Evolutionary conservation across 2,113 vertebrate species (phyloP), one percentile per base, ranked within the genome.

Genomic region (Emydocephalus ijimae): DNA sequence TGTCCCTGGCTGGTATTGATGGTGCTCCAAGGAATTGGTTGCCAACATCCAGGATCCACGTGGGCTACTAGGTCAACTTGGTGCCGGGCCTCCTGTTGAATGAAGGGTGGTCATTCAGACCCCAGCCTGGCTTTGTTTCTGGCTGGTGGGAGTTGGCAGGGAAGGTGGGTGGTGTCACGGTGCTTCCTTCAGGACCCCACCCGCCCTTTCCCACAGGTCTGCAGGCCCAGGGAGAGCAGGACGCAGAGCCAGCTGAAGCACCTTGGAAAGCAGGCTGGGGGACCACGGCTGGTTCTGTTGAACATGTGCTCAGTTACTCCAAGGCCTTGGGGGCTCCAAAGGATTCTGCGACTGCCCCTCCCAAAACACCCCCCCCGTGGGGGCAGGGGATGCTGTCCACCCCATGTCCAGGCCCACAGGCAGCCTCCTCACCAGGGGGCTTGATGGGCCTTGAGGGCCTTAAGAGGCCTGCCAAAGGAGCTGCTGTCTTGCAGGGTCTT

Each of bases 261-360:
- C 96, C 95, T 96, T 97, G 95, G 97, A 97, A 97, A 96, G 96
- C 21, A 94, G 87, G 69, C 93, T 97, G 96, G 93, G 97, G 97
- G 96, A 97, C 97, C 97, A 95, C 96, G 97, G 96, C 95, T 54
- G 90, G 95, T 96, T 95, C 94, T 91, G 96, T 96, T 96, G 97
- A 96, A 96, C 97, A 96, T 96, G 98, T 98, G 97, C 97, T 97
- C 98, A 96, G 95, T 97, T 97, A 96, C 91, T 97, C 96, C 91
- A 96, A 95, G 94, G 91, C 96, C 96, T 69, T 34, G 43, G 20
- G 95, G 95, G 96, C 54, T 96, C 96, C 89, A 94, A 96, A 94
- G 96, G 90, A 97, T 96, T 93, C 94, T 94, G 91, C 43, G 92
- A 91, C 90, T 4, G 91, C 54, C 87, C 29, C 85, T 39, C 50